Evolutionary conservation across 2,797 vertebrate species (phyloP), one percentile per base, ranked within the genome.

Genomic region (Ataeniobius toweri): DNA sequence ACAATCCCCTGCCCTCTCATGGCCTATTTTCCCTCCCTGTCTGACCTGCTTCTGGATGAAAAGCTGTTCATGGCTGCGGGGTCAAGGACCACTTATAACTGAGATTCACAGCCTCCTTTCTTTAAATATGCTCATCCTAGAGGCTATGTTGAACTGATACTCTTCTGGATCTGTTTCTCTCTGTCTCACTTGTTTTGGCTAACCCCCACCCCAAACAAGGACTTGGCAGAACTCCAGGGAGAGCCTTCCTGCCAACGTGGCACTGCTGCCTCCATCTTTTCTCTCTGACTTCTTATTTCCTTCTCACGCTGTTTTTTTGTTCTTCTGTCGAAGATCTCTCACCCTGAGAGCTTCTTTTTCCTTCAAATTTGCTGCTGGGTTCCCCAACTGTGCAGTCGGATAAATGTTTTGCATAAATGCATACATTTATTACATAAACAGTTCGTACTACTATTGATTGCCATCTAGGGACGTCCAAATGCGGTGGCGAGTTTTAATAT

Each of bases 231-330:
- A 63, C 82, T 90, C 93, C 95, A 95, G 56, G 73, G 80, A 88
- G 74, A 89, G 86, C 90, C 92, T 94, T 95, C 92, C 94, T 94
- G 95, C 94, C 95, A 95, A 86, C 94, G 93, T 95, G 94, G 94
- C 95, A 93, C 76, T 89, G 84, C 91, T 91, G 90, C 91, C 89
- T 93, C 83, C 89, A 91, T 93, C 82, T 80, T 91, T 93, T 88
- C 86, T 86, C 79, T 81, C 80, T n/a, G 48, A 78, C 73, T 84
- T 76, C 71, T 86, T 74, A 70, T 84, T 91, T 89, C 78, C 85
- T 82, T 75, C 79, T 86, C 71, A 61, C 71, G 83, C 77, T 75
- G 71, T 71, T 86, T 74, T 76, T 73, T 71, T 83, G 59, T 75
- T 68, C 83, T 83, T 82, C 83, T 80, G 76, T 86, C 65, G 55